Evolutionary conservation across 1,140 invertebrate genomes (phyloP), one percentile per base, ranked within the genome.

Genomic region (Calliphora vicina): DNA sequence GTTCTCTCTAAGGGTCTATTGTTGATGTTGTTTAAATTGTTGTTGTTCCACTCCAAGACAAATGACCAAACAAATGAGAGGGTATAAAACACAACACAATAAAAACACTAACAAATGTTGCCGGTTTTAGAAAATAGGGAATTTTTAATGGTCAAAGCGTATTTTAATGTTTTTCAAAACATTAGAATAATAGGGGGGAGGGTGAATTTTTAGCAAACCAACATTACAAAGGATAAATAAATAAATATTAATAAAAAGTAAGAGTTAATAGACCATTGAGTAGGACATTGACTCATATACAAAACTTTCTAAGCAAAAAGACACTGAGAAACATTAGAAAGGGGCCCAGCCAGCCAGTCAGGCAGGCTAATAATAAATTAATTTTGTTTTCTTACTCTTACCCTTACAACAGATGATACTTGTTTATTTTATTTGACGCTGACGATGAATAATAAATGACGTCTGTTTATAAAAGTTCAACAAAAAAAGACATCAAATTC

Each of bases 231-330:
- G 71, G 71, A 73, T 73, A 73, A 73, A 13, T 25, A 73, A 27
- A 6, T 29, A 29, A 8, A 10, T 35, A 35, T 35, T 35, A 27
- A 73, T 42, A 42, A 76, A 76, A 76, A 76, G 73, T 76, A 76
- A 76, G 29, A 76, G 73, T 76, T 76, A 76, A 76, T 76, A 76
- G 73, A 76, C 73, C 73, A 76, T 76, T 76, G 29, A 73, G 72
- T n/a, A 67, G 61, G 73, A 35, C 73, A 76, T 76, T 76, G 73
- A 76, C 73, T 76, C 73, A 42, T 67, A 67, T 67, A 23, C n/a
- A n/a, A n/a, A n/a, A n/a, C n/a, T 23, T 67, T n/a, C 6, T n/a
- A n/a, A n/a, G n/a, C n/a, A n/a, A n/a, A n/a, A n/a, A n/a, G n/a
- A n/a, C n/a, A n/a, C n/a, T n/a, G n/a, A n/a, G n/a, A n/a, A n/a